These are phyloP conservation scores for Tetramorium alpestre DNA, from an alignment of 1,140 invertebrate species.

Conservation along the genomic window DNA sequence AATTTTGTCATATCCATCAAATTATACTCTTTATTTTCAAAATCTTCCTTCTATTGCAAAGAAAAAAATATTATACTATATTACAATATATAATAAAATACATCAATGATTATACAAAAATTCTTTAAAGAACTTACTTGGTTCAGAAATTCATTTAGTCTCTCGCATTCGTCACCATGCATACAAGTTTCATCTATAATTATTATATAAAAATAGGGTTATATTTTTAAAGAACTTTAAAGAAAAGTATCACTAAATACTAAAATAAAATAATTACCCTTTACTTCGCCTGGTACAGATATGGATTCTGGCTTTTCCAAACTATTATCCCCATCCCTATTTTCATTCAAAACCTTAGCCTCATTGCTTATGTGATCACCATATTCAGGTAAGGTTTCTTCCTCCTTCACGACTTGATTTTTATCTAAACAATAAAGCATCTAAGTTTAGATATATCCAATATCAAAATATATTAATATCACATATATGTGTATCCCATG, in stretches of 20 bases:
- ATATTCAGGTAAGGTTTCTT: slow-evolving; percentile 49
- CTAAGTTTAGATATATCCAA: slow-evolving; percentile 3
- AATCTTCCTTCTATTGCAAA: slow-evolving; percentile 58
- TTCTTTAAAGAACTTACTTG: slow-evolving; percentile 56
- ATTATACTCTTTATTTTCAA: slow-evolving; percentile 69
- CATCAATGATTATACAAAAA: neutral
- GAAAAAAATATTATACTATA: slow-evolving; percentile 25
- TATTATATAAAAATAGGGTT: slow-evolving; percentile 16
- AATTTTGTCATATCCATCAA: slow-evolving; percentile 65
- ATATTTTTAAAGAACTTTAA: neutral
- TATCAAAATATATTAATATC: neutral
- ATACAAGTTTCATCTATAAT: slow-evolving; percentile 62
- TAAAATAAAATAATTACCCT: slow-evolving; percentile 60
- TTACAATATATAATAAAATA: neutral
- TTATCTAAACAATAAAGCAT: slow-evolving; percentile 55
- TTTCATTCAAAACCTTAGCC: slow-evolving; percentile 49
- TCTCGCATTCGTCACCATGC: slow-evolving; percentile 67
- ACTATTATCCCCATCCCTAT: neutral
- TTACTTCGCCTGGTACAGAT: slow-evolving; percentile 21
- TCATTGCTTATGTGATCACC: slow-evolving; percentile 44
- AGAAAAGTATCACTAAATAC: neutral
- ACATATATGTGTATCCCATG: neutral
- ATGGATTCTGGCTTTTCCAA: neutral
- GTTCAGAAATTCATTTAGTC: neutral
- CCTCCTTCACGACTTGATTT: slow-evolving; percentile 33